phyloP scores from a whole-genome alignment of 2,113 vertebrate species.

The Poeciliopsis retropinna region DNA sequence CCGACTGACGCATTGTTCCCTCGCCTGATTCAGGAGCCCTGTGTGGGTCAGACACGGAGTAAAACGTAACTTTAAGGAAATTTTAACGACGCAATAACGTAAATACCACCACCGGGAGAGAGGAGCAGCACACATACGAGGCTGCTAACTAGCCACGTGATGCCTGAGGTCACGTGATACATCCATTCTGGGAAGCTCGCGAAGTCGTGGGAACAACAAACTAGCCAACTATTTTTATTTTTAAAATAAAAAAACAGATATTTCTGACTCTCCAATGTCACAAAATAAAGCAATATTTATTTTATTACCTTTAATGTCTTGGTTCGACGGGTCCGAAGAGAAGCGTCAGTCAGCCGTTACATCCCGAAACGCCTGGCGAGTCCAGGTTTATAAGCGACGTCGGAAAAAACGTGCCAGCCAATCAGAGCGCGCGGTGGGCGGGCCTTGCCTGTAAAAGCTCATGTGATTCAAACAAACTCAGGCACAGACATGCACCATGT shows the following conservation, averaged over 20 bases:
- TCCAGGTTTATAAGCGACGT: conserved; percentile 44
- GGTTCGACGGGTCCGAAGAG: fast-evolving
- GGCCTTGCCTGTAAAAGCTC: conserved; percentile 15
- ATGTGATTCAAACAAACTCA: conserved; percentile 5
- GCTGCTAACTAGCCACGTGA: background rate
- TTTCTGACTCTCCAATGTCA: background rate
- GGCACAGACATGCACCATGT: background rate
- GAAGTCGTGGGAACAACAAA: background rate
- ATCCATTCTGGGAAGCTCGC: background rate
- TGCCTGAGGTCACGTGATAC: conserved; percentile 47
- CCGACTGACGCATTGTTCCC: conserved; percentile 80
- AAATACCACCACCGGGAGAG: background rate
- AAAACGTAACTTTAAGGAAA: background rate
- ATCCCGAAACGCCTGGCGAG: background rate
- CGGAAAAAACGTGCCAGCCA: conserved; percentile 35
- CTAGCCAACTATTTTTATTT: background rate
- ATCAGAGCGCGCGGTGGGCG: conserved; percentile 51
- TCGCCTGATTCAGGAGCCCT: background rate
- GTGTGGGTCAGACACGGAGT: background rate
- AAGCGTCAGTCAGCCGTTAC: background rate
- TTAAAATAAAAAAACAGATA: background rate
- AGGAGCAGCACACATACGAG: background rate
- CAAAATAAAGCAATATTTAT: background rate
- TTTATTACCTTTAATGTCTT: conserved; percentile 37
- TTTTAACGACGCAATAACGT: fast-evolving